Evolutionary conservation across 1,140 invertebrate genomes (phyloP).

Genomic region (Aphis gossypii): DNA sequence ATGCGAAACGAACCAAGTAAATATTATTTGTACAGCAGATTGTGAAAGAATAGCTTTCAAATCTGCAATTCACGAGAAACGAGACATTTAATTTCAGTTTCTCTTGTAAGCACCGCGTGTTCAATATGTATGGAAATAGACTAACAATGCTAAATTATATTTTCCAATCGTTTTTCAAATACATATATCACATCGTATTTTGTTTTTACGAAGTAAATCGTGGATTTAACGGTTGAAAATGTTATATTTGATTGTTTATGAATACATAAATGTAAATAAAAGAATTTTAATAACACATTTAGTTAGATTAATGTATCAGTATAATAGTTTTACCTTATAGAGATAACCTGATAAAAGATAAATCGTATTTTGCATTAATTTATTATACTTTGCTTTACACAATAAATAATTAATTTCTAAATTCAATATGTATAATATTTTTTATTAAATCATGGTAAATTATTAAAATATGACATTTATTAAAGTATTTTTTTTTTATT

Average conservation of each 20-base stretch:
- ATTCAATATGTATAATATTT: too few relatives aligned
- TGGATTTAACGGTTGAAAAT: background rate
- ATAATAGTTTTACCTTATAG: background rate
- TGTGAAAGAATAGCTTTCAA: background rate
- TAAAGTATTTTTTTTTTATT: too few relatives aligned
- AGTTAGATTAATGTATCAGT: background rate
- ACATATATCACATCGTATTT: background rate
- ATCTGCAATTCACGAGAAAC: background rate
- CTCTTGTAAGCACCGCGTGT: background rate
- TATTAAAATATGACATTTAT: too few relatives aligned
- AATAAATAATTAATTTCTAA: too few relatives aligned
- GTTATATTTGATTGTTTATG: background rate
- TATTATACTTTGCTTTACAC: too few relatives aligned
- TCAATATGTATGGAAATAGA: conserved; percentile 35
- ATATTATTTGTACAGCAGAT: background rate
- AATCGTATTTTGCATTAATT: too few relatives aligned
- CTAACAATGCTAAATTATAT: background rate
- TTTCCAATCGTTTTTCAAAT: background rate
- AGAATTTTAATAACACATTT: background rate
- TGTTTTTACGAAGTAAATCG: background rate
- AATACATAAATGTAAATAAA: background rate
- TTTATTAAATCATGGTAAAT: too few relatives aligned
- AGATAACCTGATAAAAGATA: background rate
- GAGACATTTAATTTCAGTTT: background rate
- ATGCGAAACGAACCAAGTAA: background rate